Base-by-base conservation (phyloP, 1,140 invertebrate genomes). In the Drosophila baimaii region DNA sequence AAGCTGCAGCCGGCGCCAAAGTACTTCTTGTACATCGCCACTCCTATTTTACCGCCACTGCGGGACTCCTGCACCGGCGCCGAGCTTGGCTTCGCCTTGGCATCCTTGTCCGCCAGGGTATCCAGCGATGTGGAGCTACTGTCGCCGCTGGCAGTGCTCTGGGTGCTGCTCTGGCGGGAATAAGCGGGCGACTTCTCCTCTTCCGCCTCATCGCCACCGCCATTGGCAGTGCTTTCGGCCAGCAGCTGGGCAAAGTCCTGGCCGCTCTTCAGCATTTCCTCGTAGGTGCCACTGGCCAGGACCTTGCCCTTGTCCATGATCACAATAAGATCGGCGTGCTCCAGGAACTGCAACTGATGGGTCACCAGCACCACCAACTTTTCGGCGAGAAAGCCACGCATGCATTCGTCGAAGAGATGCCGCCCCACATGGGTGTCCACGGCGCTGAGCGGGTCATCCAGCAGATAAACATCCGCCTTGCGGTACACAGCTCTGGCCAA, bases 371-470 rank as follows among this genome's bases (percentile, higher is more conserved):
- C 94, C 52, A 95, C 92, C 0, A 95, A 95, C 79, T 85, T 44
- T 0, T 69, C 27, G 93, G 94, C 1, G 86, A 92, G 10, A 68
- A 75, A 69, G 93, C 86, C 75, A 84, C 94, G 90, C 78, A 96
- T 94, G 66, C 95, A 96, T 41, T 95, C 93, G 35, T 95, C 94
- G 69, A 96, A 96, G 15, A 96, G 91, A 77, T 95, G 95, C 55
- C 95, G 94, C 1, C 95, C 95, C 0, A 96, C 95, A 57, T 96
- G 95, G 0, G 95, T 94, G 75, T 96, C 96, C 1, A 96, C 95
- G 7, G 97, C 97, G 57, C 96, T 96, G 0, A 97, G 92, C 6
- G 97, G 96, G 92, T 98, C 97, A 79, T 98, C 97, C 43, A 98
- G 91, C 1, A 98, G 91, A 79, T 97, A 97, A 33, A 97, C 94